phyloP scores from a whole-genome alignment of 1,140 invertebrate species.

The Drosophila carrolli region DNA sequence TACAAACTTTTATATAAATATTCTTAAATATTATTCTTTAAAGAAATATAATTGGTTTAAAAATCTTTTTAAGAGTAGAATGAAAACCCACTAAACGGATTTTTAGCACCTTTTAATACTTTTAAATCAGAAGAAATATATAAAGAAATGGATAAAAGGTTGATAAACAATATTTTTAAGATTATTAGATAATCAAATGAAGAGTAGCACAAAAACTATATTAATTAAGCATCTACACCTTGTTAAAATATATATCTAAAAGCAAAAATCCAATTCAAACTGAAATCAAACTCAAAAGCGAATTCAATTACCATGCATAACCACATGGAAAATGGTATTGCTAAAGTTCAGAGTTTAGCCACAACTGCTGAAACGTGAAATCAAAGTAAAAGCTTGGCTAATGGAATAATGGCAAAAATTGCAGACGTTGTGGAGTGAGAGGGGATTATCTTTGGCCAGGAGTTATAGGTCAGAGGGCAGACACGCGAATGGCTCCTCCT shows the following conservation, averaged over 20 bases:
- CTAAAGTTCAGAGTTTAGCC: constrained; percentile 52
- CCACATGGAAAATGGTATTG: constrained; percentile 44
- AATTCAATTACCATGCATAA: constrained; percentile 58
- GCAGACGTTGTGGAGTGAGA: constrained; percentile 20
- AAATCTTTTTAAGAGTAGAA: no score
- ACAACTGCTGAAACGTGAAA: constrained; percentile 29
- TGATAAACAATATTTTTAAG: no score
- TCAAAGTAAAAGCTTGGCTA: constrained; percentile 54
- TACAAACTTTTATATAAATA: no score
- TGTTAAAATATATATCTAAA: background rate
- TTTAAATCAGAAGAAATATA: no score
- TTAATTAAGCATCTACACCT: no score
- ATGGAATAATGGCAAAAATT: constrained; percentile 47
- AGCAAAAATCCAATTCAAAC: background rate
- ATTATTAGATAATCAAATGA: no score
- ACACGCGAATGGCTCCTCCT: constrained; percentile 53
- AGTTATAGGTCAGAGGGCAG: constrained; percentile 65
- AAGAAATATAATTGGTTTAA: no score
- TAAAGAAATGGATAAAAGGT: no score
- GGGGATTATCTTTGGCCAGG: constrained; percentile 1
- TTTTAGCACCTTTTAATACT: no score
- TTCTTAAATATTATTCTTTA: no score
- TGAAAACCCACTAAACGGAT: no score
- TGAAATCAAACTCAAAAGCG: constrained; percentile 35
- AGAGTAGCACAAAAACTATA: background rate